Conservation (phyloP, 2,797 vertebrate species). For the Gouania willdenowi region DNA sequence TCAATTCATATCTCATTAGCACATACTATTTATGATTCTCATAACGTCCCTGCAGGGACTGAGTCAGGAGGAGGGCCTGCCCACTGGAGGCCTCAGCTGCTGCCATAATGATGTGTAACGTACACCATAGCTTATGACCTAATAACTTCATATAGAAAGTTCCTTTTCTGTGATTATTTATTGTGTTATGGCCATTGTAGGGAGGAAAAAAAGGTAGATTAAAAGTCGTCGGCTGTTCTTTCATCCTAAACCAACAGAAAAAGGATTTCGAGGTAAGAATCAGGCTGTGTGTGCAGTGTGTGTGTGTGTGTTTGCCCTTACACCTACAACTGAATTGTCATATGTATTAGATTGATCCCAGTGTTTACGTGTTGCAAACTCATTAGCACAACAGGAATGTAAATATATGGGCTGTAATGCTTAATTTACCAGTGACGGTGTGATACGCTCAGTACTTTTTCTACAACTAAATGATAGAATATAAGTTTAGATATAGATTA, state of each 20-base stretch:
- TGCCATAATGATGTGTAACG: constrained; percentile 94
- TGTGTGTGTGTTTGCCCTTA: constrained; percentile 35
- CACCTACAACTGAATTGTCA: constrained; percentile 22
- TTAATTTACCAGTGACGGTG: too few species aligned
- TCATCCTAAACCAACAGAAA: constrained; percentile 55
- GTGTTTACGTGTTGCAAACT: constrained; percentile 4
- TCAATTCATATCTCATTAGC: constrained; percentile 98
- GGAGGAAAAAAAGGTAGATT: constrained; percentile 79
- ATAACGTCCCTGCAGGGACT: constrained; percentile 83
- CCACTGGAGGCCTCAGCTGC: constrained; percentile 83
- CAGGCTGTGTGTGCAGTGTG: constrained; percentile 39
- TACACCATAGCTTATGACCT: constrained; percentile 99
- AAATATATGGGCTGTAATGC: constrained; percentile 17
- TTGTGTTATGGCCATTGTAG: constrained; percentile 78
- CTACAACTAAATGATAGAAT: too few species aligned
- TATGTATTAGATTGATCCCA: constrained; percentile 31
- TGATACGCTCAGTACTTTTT: too few species aligned
- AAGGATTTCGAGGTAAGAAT: constrained; percentile 36
- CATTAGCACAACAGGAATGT: constrained; percentile 15
- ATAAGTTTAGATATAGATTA: too few species aligned
- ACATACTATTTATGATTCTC: constrained; percentile 95
- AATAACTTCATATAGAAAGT: constrained; percentile 97
- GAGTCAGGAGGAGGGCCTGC: constrained; percentile 21
- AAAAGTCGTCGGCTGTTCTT: constrained; percentile 37
- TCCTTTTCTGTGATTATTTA: constrained; percentile 89